A percentile compares a stretch with the other conserved stretches of the same genome.
Evolutionary conservation across 2,113 vertebrate genomes (phyloP).

Genomic region (Pseudorasbora parva): DNA sequence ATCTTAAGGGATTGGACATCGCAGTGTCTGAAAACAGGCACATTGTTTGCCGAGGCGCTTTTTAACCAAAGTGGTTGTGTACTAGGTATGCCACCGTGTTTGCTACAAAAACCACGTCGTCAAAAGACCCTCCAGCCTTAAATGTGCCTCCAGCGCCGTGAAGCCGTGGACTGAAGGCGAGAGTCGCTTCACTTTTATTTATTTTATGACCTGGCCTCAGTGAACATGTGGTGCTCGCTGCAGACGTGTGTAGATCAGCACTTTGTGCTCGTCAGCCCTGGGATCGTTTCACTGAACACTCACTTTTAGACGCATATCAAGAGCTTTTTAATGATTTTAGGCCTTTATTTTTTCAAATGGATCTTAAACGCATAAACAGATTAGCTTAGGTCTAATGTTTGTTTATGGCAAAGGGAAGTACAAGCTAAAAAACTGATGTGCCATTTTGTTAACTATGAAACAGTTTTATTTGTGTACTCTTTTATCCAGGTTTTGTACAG

Average conservation of each 20-base stretch:
- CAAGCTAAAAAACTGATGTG: slow-evolving; percentile 22
- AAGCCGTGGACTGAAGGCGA: slow-evolving; percentile 42
- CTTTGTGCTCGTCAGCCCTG: neutral
- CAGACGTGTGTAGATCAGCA: neutral
- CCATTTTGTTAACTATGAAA: slow-evolving; percentile 56
- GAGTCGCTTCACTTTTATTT: slow-evolving; percentile 58
- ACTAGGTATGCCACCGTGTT: slow-evolving; percentile 31
- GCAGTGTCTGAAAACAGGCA: neutral
- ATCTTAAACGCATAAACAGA: neutral
- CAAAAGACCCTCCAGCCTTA: no score
- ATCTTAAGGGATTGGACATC: neutral
- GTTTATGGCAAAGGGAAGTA: slow-evolving; percentile 28
- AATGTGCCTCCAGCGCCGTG: slow-evolving; percentile 21
- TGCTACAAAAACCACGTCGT: no score
- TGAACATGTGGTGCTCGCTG: neutral
- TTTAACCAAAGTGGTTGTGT: slow-evolving; percentile 58
- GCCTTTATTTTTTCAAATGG: neutral
- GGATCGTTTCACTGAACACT: neutral
- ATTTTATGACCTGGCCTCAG: slow-evolving; percentile 48
- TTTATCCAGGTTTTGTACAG: slow-evolving; percentile 61
- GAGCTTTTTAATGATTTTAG: slow-evolving; percentile 17
- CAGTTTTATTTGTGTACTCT: slow-evolving; percentile 41
- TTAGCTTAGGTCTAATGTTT: neutral
- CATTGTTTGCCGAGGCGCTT: slow-evolving; percentile 7
- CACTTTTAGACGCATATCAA: neutral